Percentiles rank a stretch among this genome's conserved stretches.
Conservation (phyloP, 2,888 invertebrate species). For the Liodrosophila aerea region DNA sequence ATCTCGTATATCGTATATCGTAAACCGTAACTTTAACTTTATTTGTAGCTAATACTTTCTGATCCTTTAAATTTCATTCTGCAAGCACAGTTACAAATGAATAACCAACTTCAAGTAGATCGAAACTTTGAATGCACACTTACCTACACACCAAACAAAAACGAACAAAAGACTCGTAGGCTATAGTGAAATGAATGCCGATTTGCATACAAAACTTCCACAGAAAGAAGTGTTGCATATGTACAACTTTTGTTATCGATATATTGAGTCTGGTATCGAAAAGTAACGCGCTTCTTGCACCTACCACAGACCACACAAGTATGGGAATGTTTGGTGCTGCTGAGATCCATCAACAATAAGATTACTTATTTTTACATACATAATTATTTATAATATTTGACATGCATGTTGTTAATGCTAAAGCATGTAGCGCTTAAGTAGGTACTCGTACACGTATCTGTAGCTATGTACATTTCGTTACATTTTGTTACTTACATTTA, state of each 20-base stretch:
- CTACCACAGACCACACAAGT: constrained; percentile 24
- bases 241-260: background rate
- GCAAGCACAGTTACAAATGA: constrained; percentile 37
- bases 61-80: constrained; percentile 38
- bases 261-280: background rate
- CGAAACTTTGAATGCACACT: constrained; percentile 35
- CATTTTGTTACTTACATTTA: constrained; percentile 77
- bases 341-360: constrained; percentile 10
- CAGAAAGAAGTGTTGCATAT: constrained; percentile 54
- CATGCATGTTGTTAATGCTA: constrained; percentile 76
- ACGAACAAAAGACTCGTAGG: background rate
- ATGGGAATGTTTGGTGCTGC: constrained; percentile 37
- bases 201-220: constrained; percentile 59
- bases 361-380: background rate
- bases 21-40: constrained; percentile 38
- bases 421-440: constrained; percentile 78
- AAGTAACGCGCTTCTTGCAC: constrained; percentile 44
- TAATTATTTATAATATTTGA: constrained; percentile 32
- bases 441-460: constrained; percentile 53
- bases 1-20: constrained; percentile 20
- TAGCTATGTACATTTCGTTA: constrained; percentile 62
- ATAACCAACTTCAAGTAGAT: constrained; percentile 38
- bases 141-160: background rate
- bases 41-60: constrained; percentile 45
- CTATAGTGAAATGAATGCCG: constrained; percentile 17